These are phyloP conservation scores for Notodonta dromedarius DNA, from an alignment of 2,888 invertebrate genomes.

Conservation along the genomic window DNA sequence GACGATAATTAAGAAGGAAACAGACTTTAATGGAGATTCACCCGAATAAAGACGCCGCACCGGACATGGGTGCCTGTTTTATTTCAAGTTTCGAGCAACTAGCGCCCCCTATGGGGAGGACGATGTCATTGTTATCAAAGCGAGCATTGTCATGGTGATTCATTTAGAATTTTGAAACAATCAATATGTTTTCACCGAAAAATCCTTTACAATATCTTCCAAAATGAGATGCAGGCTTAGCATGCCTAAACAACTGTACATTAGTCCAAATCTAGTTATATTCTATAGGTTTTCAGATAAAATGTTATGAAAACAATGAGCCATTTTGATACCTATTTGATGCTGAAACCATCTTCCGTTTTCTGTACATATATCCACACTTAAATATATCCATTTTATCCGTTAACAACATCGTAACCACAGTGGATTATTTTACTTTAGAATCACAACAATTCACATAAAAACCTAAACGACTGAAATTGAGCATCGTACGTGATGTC, in stretches of 20 bases:
- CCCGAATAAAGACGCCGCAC: too few species aligned
- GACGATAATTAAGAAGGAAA: too few species aligned
- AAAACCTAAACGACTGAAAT: constrained; percentile 59
- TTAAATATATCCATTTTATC: too few species aligned
- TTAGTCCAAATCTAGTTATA: not conserved
- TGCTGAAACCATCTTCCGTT: not conserved
- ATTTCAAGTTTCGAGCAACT: constrained; percentile 31
- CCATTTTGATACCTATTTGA: not conserved
- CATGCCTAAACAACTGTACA: not conserved
- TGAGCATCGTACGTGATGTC: constrained; percentile 68
- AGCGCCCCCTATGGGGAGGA: constrained; percentile 70
- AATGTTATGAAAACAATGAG: constrained; percentile 1
- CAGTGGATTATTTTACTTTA: constrained; percentile 22
- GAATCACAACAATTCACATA: constrained; percentile 40
- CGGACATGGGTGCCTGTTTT: too few species aligned
- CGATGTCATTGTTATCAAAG: constrained; percentile 59
- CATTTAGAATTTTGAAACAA: constrained; percentile 52
- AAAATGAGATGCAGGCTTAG: not conserved
- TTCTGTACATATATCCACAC: not conserved
- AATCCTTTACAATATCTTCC: constrained; percentile 6
- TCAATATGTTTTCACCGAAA: constrained; percentile 22
- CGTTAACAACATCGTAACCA: not conserved
- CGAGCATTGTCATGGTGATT: constrained; percentile 78
- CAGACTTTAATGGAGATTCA: too few species aligned
- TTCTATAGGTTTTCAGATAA: not conserved